Evolutionary conservation across 2,113 vertebrate species (phyloP), one percentile per base, ranked within the genome.

Genomic region (Puma concolor): DNA sequence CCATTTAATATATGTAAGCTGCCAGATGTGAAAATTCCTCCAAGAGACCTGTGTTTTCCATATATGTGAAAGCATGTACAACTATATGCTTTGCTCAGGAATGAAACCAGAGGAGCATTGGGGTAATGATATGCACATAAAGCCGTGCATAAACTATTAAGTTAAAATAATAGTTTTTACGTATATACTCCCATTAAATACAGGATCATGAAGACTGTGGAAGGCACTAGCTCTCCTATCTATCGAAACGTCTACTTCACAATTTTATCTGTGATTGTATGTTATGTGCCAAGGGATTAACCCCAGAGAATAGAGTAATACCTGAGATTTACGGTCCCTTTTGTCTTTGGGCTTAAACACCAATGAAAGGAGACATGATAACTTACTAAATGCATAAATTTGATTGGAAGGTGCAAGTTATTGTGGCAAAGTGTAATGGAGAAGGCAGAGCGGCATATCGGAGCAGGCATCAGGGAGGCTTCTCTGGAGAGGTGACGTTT

Each of bases 371-470:
- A 72, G 16, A 41, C 0, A 41, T 16, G 11, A 2, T 50, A 72
- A 38, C 50, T 71, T 41, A 52, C 38, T 6, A 38, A 88, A 57
- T n/a, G 12, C 38, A 25, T 25, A 6, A 6, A 64, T 63, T n/a
- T 69, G 67, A 64, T 36, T 7, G 36, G 69, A 88, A 88, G 38
- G 52, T 27, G 6, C 8, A 31, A 27, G 25, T 33, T n/a, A 1
- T 10, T 2, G 12, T 5, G 21, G 69, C 14, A 4, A 52, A 25
- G n/a, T 5, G 12, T 27, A 14, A 33, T 23, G 52, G 84, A 41
- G 77, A 66, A 50, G 10, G 52, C 23, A 0, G 16, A 31, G 29
- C 4, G 15, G 12, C 6, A 2, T 4, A 2, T 7, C 4, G 29
- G 76, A 38, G 36, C 5, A 3, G 4, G 8, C 38, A 44, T 33